A percentile compares a stretch with the other conserved stretches of the same genome.
These are phyloP conservation scores for Pangasius krempfi DNA, from an alignment of 2,797 vertebrate genomes.

Conservation along the genomic window DNA sequence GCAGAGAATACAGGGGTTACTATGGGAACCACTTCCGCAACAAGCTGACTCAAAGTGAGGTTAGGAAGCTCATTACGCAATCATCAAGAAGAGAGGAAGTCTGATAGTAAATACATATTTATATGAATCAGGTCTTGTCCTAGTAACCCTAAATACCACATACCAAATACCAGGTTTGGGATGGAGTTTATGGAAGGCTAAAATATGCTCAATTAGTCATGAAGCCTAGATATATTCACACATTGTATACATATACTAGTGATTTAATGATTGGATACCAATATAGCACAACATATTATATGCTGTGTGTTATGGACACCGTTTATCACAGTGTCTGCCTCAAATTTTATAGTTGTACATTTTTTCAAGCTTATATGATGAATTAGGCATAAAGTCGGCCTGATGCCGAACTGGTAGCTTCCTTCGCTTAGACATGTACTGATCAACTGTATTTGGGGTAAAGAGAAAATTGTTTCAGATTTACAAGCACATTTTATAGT, in stretches of 20 bases:
- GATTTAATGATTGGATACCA: not conserved
- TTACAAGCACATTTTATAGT: not conserved
- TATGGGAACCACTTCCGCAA: constrained; percentile 55
- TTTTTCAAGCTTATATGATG: not conserved
- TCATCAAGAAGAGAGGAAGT: constrained; percentile 24
- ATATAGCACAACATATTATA: not conserved
- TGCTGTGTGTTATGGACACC: not conserved
- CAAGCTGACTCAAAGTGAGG: constrained; percentile 41
- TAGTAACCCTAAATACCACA: not conserved
- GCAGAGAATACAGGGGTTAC: constrained; percentile 44
- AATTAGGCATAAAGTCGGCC: not conserved
- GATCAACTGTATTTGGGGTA: not conserved
- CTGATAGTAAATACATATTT: constrained; percentile 4
- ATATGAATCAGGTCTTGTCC: not conserved
- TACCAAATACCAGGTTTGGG: not conserved
- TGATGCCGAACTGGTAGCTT: not conserved
- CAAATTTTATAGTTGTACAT: not conserved
- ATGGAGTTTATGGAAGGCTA: not conserved
- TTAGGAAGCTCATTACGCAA: constrained; percentile 35
- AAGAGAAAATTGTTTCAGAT: not conserved
- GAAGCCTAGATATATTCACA: not conserved
- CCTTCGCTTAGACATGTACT: not conserved
- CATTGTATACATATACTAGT: not conserved
- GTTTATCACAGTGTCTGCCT: not conserved
- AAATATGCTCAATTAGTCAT: not conserved